Evolutionary conservation across 1,140 invertebrate genomes (phyloP), one percentile per base, ranked within the genome.

Genomic region (Cyclargus thomasi): DNA sequence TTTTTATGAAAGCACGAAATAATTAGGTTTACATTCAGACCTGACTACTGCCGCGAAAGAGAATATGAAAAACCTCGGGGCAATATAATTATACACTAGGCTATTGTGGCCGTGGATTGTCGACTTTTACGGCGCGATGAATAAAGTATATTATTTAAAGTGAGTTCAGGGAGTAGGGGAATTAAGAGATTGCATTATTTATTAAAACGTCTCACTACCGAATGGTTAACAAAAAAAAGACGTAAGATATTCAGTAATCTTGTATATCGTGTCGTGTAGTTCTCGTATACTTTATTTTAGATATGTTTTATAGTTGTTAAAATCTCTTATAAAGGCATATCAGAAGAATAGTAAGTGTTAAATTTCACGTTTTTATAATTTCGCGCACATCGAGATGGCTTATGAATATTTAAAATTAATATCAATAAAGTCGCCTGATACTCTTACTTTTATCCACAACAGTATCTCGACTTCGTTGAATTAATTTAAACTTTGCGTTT

Each of bases 401-500:
- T 63, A 69, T 76, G 73, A 74, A 74, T 72, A 74, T 76, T 72
- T 69, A 69, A 70, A 70, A 71, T 73, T 75, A 76, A 76, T 74
- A 65, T 70, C 70, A 66, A 70, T 65, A 71, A 70, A 76, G 71
- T 71, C 63, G 67, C 68, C 72, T 67, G 57, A 72, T 74, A 68
- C 36, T 65, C 57, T 53, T 39, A 59, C 68, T 72, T 72, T 77
- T 77, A 78, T 75, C 72, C 69, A 63, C 70, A 79, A 77, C 72
- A 76, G 73, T 75, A 81, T 72, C 74, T 76, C 70, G 65, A 77
- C 72, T 71, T 70, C 73, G 77, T 82, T 76, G 82, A 86, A 88
- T 88, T 88, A 85, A 86, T 88, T 88, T 85, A 88, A 88, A 88
- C 83, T 88, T 88, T 88, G 67, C 81, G 82, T 86, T 88, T 86